Conservation (phyloP, 2,888 invertebrate genomes). For the Drosophila antonietae region DNA sequence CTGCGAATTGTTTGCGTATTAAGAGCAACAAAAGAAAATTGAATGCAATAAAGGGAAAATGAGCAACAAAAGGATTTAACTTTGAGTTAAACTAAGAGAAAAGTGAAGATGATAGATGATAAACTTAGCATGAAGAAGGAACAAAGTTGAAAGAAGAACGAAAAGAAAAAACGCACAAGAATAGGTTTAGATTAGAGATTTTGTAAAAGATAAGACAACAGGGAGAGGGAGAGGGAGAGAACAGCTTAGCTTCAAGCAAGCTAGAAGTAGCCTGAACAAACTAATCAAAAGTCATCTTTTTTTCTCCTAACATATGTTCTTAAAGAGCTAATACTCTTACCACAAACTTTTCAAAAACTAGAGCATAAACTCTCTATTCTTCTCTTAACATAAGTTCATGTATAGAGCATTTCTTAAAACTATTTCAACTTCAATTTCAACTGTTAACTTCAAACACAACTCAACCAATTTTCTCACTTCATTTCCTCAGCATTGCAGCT, state of each 20-base stretch:
- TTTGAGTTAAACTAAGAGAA: neutral
- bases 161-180: neutral
- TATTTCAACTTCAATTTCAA: neutral
- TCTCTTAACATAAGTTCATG: neutral
- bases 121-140: neutral
- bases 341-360: neutral
- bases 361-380: neutral
- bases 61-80: neutral
- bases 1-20: neutral
- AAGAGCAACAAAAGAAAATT: neutral
- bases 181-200: neutral
- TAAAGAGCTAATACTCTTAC: neutral
- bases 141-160: neutral
- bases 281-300: neutral
- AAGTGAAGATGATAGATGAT: neutral
- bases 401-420: neutral
- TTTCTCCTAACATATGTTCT: too few relatives aligned
- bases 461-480: neutral
- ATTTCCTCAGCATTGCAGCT: neutral
- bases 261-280: neutral
- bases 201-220: too few relatives aligned
- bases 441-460: neutral
- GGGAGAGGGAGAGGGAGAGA: neutral
- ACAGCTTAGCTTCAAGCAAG: neutral
- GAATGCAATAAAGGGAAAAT: neutral